These are phyloP conservation scores for Leiothrix lutea DNA, from an alignment of 2,113 vertebrate species.

Conservation along the genomic window DNA sequence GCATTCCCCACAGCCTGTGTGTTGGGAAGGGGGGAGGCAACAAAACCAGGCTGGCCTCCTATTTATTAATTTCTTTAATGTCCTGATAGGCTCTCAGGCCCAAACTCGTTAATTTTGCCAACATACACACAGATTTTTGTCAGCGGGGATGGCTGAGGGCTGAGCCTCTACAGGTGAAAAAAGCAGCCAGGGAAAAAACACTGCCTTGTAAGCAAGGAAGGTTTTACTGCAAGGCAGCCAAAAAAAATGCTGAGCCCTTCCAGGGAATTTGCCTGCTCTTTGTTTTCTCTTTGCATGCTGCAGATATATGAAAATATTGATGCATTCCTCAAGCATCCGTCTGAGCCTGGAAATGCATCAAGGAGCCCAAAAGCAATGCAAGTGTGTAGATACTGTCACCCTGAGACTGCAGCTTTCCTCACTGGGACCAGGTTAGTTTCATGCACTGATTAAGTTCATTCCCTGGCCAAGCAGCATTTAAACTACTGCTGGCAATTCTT, in stretches of 20 bases:
- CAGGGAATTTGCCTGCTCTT: background rate
- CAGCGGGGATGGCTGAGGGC: background rate
- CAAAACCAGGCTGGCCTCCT: background rate
- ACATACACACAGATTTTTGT: background rate
- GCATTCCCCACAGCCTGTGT: background rate
- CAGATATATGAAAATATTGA: background rate
- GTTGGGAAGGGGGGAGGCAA: background rate
- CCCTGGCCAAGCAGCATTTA: conserved; percentile 17
- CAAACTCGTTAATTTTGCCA: background rate
- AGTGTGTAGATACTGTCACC: background rate
- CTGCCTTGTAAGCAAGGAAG: background rate
- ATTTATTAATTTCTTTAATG: background rate
- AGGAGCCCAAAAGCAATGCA: background rate
- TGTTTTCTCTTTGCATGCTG: background rate
- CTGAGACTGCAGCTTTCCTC: conserved; percentile 5
- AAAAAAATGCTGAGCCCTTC: background rate
- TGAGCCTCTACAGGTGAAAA: background rate
- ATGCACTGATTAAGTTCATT: conserved; percentile 61
- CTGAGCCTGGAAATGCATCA: background rate
- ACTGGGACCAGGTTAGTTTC: conserved; percentile 21
- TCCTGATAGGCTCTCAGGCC: background rate
- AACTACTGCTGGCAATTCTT: background rate
- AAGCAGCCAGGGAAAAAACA: background rate
- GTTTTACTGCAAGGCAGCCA: background rate
- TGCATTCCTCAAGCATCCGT: background rate